Conservation (phyloP, 2,797 vertebrate species). For the Microhierax caerulescens region DNA sequence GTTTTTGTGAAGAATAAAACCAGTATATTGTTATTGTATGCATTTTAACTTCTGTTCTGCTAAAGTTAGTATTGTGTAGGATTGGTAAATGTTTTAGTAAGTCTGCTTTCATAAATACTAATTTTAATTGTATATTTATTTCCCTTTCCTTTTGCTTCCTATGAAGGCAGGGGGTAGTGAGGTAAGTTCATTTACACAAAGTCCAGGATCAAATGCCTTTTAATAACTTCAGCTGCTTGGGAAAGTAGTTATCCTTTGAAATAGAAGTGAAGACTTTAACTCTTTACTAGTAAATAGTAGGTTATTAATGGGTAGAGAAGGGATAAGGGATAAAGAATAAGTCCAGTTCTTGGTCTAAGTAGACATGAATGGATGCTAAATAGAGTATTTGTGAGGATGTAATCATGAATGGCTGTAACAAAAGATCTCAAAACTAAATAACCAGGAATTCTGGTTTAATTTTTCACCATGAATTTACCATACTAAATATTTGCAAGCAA, state of each 20-base stretch:
- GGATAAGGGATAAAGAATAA: not conserved
- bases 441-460: not conserved
- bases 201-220: not conserved
- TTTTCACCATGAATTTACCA: not conserved
- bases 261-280: not conserved
- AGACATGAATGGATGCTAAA: not conserved
- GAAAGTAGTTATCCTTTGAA: not conserved
- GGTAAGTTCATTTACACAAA: constrained; percentile 82
- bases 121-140: constrained; percentile 28
- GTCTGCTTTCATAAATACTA: not conserved
- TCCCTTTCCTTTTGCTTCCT: constrained; percentile 76
- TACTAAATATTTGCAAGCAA: not conserved
- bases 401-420: not conserved
- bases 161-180: constrained; percentile 97
- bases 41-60: not conserved
- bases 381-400: not conserved
- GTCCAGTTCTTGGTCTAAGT: not conserved
- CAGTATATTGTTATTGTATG: not conserved
- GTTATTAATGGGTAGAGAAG: not conserved
- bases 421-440: not conserved
- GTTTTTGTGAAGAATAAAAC: not conserved
- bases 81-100: not conserved
- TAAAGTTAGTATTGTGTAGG: not conserved
- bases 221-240: not conserved
- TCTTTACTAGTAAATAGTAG: not conserved